Evolutionary conservation across 2,888 invertebrate genomes (phyloP).

Genomic region (Tetheella fluctuosa): DNA sequence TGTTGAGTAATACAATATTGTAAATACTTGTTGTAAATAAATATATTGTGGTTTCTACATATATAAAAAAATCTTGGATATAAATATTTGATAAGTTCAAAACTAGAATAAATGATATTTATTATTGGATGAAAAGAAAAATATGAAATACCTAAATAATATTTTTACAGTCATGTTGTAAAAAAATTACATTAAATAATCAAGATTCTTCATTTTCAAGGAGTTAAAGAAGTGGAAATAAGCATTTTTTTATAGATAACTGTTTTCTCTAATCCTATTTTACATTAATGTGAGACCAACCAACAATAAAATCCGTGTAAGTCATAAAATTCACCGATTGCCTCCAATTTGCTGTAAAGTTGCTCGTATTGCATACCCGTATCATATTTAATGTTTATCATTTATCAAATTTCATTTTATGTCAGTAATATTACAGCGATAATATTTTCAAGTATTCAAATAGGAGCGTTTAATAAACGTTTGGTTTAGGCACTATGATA

Average conservation of each 20-base stretch:
- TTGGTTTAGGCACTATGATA: background rate
- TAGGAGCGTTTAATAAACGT: background rate
- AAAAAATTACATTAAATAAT: too few species aligned
- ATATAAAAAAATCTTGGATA: too few species aligned
- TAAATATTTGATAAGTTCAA: too few species aligned
- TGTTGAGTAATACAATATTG: background rate
- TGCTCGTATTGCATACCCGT: constrained; percentile 19
- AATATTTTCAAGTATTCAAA: constrained; percentile 11
- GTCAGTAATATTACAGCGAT: constrained; percentile 20
- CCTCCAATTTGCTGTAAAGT: constrained; percentile 38
- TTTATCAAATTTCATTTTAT: constrained; percentile 34
- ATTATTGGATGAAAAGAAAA: too few species aligned
- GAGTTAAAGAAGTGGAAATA: too few species aligned
- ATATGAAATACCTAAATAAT: too few species aligned
- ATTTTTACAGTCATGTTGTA: too few species aligned
- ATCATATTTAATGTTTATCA: constrained; percentile 24
- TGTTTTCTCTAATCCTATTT: constrained; percentile 14
- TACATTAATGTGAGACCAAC: constrained; percentile 21
- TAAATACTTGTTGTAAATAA: background rate
- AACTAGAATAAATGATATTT: too few species aligned
- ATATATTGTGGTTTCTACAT: too few species aligned
- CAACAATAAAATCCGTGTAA: constrained; percentile 47
- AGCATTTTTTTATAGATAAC: too few species aligned
- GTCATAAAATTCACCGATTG: constrained; percentile 41
- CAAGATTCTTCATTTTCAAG: too few species aligned